A percentile compares a stretch with the other conserved stretches of the same genome.
Evolutionary conservation across 1,140 invertebrate species (phyloP).

Genomic region (Eulimnadia texana): DNA sequence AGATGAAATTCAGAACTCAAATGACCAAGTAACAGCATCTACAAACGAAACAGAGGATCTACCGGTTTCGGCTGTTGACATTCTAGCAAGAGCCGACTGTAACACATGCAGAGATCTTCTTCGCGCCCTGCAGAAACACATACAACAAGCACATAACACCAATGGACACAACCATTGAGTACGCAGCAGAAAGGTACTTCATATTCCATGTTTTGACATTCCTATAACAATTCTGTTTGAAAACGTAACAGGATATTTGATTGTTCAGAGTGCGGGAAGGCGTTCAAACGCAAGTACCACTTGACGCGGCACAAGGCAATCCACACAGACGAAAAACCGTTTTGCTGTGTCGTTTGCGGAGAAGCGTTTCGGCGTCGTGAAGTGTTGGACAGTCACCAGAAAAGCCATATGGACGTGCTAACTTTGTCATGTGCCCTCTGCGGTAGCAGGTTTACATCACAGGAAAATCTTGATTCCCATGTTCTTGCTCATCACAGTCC

Average conservation of each 20-base stretch:
- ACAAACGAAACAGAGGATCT: too few relatives aligned
- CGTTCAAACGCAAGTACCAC: not conserved
- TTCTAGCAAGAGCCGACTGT: not conserved
- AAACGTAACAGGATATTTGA: not conserved
- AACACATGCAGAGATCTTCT: not conserved
- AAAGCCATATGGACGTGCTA: not conserved
- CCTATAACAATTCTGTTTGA: too few relatives aligned
- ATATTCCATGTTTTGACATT: not conserved
- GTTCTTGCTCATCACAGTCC: too few relatives aligned
- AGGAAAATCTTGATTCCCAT: too few relatives aligned
- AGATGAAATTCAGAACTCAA: too few relatives aligned
- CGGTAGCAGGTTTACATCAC: not conserved
- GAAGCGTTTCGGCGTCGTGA: not conserved
- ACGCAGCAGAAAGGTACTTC: not conserved
- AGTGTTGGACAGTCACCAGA: not conserved
- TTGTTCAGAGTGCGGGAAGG: not conserved
- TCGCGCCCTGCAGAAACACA: not conserved
- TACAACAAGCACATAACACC: not conserved
- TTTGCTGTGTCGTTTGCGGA: not conserved
- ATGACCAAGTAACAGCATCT: too few relatives aligned
- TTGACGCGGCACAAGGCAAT: not conserved
- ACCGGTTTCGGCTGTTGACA: not conserved
- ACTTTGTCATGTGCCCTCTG: not conserved
- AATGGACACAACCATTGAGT: not conserved
- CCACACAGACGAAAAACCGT: not conserved